Evolutionary conservation across 2,113 vertebrate species (phyloP).

Genomic region (Vulpes lagopus): DNA sequence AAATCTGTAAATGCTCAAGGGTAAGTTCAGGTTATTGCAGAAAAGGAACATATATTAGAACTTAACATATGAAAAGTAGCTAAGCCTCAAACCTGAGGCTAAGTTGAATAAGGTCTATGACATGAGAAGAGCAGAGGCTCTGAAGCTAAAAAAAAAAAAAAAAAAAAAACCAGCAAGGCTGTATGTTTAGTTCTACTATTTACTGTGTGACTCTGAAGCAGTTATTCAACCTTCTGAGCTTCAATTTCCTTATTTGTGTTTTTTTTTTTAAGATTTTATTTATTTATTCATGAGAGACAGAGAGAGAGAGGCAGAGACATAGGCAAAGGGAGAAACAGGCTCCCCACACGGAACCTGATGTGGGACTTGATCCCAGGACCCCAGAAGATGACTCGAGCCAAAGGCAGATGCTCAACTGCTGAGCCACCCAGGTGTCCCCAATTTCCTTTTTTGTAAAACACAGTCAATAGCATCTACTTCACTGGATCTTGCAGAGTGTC

Average conservation of each 20-base stretch:
- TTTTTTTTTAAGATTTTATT: too few relatives aligned
- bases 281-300: too few relatives aligned
- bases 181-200: background rate
- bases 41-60: background rate
- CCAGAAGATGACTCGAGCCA: too few relatives aligned
- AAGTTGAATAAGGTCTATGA: background rate
- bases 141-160: background rate
- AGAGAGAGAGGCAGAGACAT: too few relatives aligned
- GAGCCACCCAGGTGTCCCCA: background rate
- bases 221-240: background rate
- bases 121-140: background rate
- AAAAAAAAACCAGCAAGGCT: background rate
- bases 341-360: too few relatives aligned
- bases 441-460: background rate
- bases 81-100: background rate
- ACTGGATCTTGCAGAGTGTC: background rate
- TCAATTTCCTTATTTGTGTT: background rate
- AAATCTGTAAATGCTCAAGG: background rate
- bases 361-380: too few relatives aligned
- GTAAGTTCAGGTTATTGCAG: background rate
- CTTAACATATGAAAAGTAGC: background rate
- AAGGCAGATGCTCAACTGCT: too few relatives aligned
- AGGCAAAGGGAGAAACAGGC: too few relatives aligned
- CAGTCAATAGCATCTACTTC: background rate
- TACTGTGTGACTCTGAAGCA: background rate